A percentile compares a stretch with the other conserved stretches of the same genome.
phyloP scores from a whole-genome alignment of 2,797 vertebrate genomes.

The Megaceryle alcyon region DNA sequence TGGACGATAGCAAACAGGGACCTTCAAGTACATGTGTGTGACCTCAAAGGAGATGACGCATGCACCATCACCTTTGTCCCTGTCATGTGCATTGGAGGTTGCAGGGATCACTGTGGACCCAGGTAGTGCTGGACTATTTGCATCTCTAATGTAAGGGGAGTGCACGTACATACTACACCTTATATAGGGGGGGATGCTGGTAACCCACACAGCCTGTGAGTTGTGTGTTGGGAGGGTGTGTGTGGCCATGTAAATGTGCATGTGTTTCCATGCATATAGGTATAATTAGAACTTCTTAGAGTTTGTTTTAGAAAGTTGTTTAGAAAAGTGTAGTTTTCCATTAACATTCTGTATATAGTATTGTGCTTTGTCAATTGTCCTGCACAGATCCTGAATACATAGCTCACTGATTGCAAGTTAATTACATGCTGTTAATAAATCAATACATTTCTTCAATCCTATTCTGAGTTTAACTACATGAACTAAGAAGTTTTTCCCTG shows the following conservation, averaged over 20 bases:
- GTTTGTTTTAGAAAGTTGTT: background rate
- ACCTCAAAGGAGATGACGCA: accelerated
- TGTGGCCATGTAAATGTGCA: background rate
- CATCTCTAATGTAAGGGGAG: accelerated
- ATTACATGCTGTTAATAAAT: conserved; percentile 61
- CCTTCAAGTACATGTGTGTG: accelerated
- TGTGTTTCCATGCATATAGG: accelerated
- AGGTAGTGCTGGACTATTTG: accelerated
- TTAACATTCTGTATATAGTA: background rate
- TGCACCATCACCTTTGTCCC: background rate
- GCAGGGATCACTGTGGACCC: accelerated
- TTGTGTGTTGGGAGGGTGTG: accelerated
- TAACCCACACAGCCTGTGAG: background rate
- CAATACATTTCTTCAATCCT: conserved; percentile 20
- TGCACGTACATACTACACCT: accelerated
- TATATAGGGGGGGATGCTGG: background rate
- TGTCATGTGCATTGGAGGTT: accelerated
- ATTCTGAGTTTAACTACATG: conserved; percentile 14
- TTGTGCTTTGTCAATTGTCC: background rate
- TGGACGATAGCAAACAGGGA: accelerated
- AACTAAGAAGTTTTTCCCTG: conserved; percentile 9
- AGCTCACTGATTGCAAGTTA: conserved; percentile 42
- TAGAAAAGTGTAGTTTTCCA: background rate
- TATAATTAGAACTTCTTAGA: background rate
- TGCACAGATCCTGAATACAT: conserved; percentile 28